Conservation (phyloP, 37 sponge, comb jelly and placozoan genomes). For the Spongilla lacustris region DNA sequence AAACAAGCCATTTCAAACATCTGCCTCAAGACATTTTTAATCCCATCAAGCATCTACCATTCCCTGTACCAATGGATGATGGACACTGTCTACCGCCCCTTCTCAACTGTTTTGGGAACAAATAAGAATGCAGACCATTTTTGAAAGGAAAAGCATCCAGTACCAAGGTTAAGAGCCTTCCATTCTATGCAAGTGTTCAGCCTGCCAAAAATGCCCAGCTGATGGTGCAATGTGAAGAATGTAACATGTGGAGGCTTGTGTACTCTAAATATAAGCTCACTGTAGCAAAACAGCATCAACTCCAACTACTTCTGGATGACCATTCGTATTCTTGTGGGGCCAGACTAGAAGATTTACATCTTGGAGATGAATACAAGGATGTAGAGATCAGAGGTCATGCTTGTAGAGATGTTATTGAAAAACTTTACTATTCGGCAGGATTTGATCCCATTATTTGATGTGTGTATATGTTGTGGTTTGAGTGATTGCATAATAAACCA, state of each 20-base stretch:
- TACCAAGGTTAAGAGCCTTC: slow-evolving; percentile 5
- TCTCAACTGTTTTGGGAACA: slow-evolving; percentile 17
- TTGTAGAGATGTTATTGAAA: slow-evolving; percentile 48
- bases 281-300: neutral
- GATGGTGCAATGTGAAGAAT: slow-evolving; percentile 49
- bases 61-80: slow-evolving; percentile 18
- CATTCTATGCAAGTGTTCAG: slow-evolving; percentile 49
- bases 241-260: slow-evolving; percentile 38
- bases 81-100: slow-evolving; percentile 33
- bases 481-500: no score
- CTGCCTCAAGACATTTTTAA: slow-evolving; percentile 19
- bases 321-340: slow-evolving; percentile 42
- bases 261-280: slow-evolving; percentile 41
- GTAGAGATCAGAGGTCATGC: slow-evolving; percentile 26
- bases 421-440: slow-evolving; percentile 54
- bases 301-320: slow-evolving; percentile 25
- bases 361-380: slow-evolving; percentile 9
- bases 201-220: slow-evolving; percentile 39
- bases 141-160: neutral
- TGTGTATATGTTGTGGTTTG: no score
- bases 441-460: slow-evolving; percentile 47
- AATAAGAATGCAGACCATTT: slow-evolving; percentile 23
- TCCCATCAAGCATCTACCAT: neutral
- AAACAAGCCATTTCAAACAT: neutral
- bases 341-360: slow-evolving; percentile 29